Evolutionary conservation across 2,888 invertebrate species (phyloP).

Genomic region (Xylophagus ater): DNA sequence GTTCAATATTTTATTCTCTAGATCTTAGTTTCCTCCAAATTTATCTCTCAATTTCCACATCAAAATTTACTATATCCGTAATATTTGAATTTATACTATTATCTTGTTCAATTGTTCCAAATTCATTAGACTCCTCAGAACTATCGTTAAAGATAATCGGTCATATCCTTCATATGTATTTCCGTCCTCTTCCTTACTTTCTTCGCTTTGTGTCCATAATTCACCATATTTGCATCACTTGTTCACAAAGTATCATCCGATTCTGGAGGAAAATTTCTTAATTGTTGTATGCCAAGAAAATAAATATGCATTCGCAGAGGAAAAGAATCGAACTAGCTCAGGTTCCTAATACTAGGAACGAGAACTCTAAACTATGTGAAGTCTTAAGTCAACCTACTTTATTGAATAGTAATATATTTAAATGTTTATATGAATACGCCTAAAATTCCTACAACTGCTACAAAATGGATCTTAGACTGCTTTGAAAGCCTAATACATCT

Average conservation of each 20-base stretch:
- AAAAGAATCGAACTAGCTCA: too few species aligned
- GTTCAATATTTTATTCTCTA: slow-evolving; percentile 44
- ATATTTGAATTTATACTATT: slow-evolving; percentile 26
- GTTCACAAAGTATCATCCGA: slow-evolving; percentile 24
- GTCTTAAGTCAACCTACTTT: too few species aligned
- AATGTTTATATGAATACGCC: too few species aligned
- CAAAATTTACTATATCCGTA: slow-evolving; percentile 27
- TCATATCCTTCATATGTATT: slow-evolving; percentile 32
- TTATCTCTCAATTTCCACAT: slow-evolving; percentile 42
- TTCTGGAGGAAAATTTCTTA: slow-evolving; percentile 33
- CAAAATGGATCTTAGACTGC: too few species aligned
- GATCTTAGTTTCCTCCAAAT: slow-evolving; percentile 49
- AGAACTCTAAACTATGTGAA: too few species aligned
- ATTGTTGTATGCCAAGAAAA: too few species aligned
- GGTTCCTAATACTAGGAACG: too few species aligned
- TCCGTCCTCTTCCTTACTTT: slow-evolving; percentile 27
- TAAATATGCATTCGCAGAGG: too few species aligned
- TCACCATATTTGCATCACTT: slow-evolving; percentile 15
- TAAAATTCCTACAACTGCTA: too few species aligned
- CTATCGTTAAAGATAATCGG: slow-evolving; percentile 30
- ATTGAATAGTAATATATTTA: too few species aligned
- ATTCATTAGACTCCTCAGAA: slow-evolving; percentile 12
- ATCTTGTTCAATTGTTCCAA: slow-evolving; percentile 14
- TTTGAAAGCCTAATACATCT: too few species aligned
- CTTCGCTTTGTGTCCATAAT: slow-evolving; percentile 27